phyloP scores from a whole-genome alignment of 1,140 invertebrate genomes.

The Xylocopa sonorina region DNA sequence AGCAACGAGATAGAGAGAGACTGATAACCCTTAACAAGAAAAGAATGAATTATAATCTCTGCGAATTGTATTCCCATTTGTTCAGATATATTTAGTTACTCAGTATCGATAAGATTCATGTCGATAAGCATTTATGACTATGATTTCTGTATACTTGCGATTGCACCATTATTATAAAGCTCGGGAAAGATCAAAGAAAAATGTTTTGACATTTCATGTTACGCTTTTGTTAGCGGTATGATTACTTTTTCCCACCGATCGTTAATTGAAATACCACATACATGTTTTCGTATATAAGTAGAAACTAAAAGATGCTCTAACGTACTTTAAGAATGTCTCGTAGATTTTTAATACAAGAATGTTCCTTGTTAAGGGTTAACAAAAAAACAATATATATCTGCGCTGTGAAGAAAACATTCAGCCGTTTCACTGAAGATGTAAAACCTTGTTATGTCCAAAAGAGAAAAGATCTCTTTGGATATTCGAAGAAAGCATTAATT shows the following conservation, averaged over 20 bases:
- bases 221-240: background rate
- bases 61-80: background rate
- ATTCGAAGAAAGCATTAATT: background rate
- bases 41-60: background rate
- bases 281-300: background rate
- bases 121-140: background rate
- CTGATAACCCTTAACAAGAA: slow-evolving; percentile 23
- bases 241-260: background rate
- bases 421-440: slow-evolving; percentile 16
- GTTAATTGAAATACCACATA: background rate
- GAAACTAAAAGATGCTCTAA: background rate
- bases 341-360: background rate
- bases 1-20: background rate
- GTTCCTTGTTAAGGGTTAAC: slow-evolving; percentile 28
- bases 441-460: slow-evolving; percentile 23
- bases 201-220: slow-evolving; percentile 10
- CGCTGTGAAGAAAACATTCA: slow-evolving; percentile 39
- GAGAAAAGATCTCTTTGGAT: background rate
- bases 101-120: background rate
- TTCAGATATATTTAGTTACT: slow-evolving; percentile 8
- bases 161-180: background rate
- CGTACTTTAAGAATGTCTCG: too few species aligned
- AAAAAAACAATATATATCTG: background rate
- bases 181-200: background rate
- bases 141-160: background rate